A percentile compares a stretch with the other conserved stretches of the same genome.
Conservation (phyloP, 1,140 invertebrate species). For the Drosophila serrata region DNA sequence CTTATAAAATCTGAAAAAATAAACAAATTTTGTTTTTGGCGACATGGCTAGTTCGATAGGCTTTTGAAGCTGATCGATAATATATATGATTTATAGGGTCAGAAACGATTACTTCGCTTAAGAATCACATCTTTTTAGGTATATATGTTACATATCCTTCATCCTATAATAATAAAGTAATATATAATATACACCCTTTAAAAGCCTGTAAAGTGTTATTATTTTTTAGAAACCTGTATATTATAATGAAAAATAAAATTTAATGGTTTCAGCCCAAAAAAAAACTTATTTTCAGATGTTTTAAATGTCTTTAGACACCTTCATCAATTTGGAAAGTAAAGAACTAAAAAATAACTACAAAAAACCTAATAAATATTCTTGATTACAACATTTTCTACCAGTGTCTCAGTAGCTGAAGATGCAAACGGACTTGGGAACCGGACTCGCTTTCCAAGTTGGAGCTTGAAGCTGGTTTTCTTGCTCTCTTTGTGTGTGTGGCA, state of each 20-base stretch:
- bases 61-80: too few relatives aligned
- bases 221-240: background rate
- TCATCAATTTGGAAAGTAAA: background rate
- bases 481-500: conserved; percentile 53
- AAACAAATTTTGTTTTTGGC: too few relatives aligned
- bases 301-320: background rate
- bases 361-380: background rate
- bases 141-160: background rate
- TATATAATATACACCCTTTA: background rate
- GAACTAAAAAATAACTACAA: background rate
- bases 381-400: background rate
- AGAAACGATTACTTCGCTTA: too few relatives aligned
- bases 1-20: too few relatives aligned
- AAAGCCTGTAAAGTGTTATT: background rate
- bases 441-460: conserved; percentile 20
- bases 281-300: background rate
- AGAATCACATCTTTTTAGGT: too few relatives aligned
- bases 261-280: background rate
- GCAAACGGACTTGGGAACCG: conserved; percentile 11
- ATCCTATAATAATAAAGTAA: too few relatives aligned
- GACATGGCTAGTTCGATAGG: too few relatives aligned
- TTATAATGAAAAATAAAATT: background rate
- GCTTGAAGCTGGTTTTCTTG: conserved; percentile 44
- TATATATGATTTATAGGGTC: too few relatives aligned
- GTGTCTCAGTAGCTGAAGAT: conserved; percentile 20